Conservation (phyloP, 1,140 invertebrate species). For the Apis laboriosa region DNA sequence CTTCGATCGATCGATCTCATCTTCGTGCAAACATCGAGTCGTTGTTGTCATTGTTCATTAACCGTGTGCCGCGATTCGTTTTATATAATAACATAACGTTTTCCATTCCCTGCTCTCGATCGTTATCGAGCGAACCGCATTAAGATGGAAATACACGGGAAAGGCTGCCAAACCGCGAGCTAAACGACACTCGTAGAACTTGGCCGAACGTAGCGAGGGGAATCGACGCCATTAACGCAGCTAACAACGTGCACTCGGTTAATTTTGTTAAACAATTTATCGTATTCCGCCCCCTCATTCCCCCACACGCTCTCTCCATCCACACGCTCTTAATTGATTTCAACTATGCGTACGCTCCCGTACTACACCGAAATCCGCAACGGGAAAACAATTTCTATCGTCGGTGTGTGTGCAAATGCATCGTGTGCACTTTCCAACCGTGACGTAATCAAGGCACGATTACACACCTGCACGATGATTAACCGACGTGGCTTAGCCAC, state of each 20-base stretch:
- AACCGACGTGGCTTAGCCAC: constrained; percentile 36
- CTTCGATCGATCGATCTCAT: constrained; percentile 11
- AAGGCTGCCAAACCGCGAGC: constrained; percentile 33
- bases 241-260: constrained; percentile 26
- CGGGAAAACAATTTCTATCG: constrained; percentile 34
- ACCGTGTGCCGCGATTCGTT: constrained; percentile 10
- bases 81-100: constrained; percentile 10
- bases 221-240: constrained; percentile 33
- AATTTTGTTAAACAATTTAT: constrained; percentile 52
- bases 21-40: constrained; percentile 12
- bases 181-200: constrained; percentile 35
- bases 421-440: constrained; percentile 26
- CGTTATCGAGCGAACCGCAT: constrained; percentile 8
- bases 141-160: background rate
- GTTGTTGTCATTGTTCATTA: constrained; percentile 33
- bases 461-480: constrained; percentile 54
- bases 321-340: constrained; percentile 19
- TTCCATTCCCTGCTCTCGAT: background rate
- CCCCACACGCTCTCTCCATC: no score
- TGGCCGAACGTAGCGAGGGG: background rate
- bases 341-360: background rate
- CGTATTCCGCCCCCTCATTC: background rate
- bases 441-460: constrained; percentile 16
- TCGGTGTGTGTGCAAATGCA: constrained; percentile 5
- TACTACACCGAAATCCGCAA: background rate